Conservation (phyloP, 2,888 invertebrate genomes). For the Pyrgus malvae region DNA sequence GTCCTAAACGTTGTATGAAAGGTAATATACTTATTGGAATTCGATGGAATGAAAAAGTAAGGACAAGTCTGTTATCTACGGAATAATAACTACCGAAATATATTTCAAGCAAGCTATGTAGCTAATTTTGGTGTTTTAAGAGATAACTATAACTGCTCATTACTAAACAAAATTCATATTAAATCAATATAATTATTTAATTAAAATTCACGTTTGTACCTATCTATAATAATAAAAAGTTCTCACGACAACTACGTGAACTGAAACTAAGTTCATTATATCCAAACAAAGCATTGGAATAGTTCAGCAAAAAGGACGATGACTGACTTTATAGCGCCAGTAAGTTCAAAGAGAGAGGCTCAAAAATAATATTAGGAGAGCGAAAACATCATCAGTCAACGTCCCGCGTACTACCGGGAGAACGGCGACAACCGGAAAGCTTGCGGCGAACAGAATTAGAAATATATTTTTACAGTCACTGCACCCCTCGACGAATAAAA, state of each 20-base stretch:
- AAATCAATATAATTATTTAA: too few species aligned
- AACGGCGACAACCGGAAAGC: constrained; percentile 62
- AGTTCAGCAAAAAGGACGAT: constrained; percentile 9
- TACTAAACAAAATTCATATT: too few species aligned
- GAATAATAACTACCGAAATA: too few species aligned
- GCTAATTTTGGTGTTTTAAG: too few species aligned
- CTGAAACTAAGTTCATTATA: constrained; percentile 1
- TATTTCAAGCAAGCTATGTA: too few species aligned
- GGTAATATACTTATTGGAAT: too few species aligned
- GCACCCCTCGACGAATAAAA: constrained; percentile 60
- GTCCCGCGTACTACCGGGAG: constrained; percentile 54
- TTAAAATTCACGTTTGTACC: too few species aligned
- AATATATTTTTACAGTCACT: constrained; percentile 75
- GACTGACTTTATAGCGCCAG: constrained; percentile 10
- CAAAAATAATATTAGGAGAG: constrained; percentile 63
- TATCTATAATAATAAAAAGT: too few species aligned
- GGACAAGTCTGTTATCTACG: too few species aligned
- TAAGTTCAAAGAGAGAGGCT: constrained; percentile 41
- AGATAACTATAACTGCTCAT: too few species aligned
- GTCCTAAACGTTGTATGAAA: too few species aligned
- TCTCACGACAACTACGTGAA: not conserved
- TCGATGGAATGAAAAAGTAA: too few species aligned
- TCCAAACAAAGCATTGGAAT: constrained; percentile 24
- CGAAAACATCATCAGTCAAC: constrained; percentile 71
- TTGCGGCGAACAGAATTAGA: constrained; percentile 72